Conservation (phyloP, 92 coral and sea anemone species). For the Meandrina meandrites region DNA sequence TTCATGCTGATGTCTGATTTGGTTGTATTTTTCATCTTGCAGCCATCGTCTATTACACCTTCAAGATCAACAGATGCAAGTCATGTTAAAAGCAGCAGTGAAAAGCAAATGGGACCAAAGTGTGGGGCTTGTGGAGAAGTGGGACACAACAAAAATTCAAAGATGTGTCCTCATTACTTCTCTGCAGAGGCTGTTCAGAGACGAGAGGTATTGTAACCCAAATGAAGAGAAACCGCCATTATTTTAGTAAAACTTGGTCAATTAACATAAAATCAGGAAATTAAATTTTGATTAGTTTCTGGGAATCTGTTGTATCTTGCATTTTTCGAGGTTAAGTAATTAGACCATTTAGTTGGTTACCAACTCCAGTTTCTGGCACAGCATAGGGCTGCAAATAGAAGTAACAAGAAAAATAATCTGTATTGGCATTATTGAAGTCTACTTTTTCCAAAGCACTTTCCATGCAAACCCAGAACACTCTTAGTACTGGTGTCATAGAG, state of each 20-base stretch:
- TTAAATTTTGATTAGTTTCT: neutral
- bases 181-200: conserved; percentile 59
- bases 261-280: neutral
- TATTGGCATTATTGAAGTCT: neutral
- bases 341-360: neutral
- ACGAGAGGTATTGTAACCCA: conserved; percentile 47
- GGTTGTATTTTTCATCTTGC: neutral
- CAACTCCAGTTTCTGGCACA: neutral
- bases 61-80: neutral
- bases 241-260: neutral
- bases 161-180: conserved; percentile 61
- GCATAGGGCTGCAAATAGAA: neutral
- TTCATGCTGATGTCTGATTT: neutral
- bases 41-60: neutral
- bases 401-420: no score
- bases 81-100: conserved; percentile 6
- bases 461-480: neutral
- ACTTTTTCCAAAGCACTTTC: neutral
- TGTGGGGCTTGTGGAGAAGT: conserved; percentile 68
- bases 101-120: conserved; percentile 53
- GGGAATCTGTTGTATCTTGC: neutral
- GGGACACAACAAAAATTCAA: conserved; percentile 63
- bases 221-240: neutral
- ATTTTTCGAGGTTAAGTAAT: neutral
- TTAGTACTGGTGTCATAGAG: neutral